Evolutionary conservation across 1,140 invertebrate genomes (phyloP).

Genomic region (Megathymus violae): DNA sequence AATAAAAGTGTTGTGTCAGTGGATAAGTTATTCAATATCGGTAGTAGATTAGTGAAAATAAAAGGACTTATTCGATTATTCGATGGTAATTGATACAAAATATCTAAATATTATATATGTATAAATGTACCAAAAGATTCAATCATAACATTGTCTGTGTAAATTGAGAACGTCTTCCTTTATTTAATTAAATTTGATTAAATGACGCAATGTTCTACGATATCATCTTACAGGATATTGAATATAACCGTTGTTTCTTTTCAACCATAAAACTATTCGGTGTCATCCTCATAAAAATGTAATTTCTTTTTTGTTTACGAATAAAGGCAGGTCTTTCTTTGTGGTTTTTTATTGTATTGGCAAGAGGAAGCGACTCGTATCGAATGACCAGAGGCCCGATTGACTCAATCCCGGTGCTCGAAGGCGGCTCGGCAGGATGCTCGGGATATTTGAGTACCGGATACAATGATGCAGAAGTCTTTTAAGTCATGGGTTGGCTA

Average conservation of each 20-base stretch:
- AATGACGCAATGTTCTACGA: constrained; percentile 1
- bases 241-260: constrained; percentile 30
- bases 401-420: constrained; percentile 34
- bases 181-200: too few relatives aligned
- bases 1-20: too few relatives aligned
- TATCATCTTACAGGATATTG: constrained; percentile 23
- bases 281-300: constrained; percentile 22
- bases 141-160: too few relatives aligned
- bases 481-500: too few relatives aligned
- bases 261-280: constrained; percentile 29
- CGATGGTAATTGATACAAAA: too few relatives aligned
- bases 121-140: too few relatives aligned
- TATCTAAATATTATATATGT: too few relatives aligned
- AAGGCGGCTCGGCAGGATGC: constrained; percentile 9
- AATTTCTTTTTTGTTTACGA: constrained; percentile 19
- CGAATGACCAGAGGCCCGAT: constrained; percentile 45
- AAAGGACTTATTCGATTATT: too few relatives aligned
- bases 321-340: constrained; percentile 18
- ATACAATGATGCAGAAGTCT: constrained; percentile 37
- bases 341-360: constrained; percentile 31
- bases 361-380: constrained; percentile 47
- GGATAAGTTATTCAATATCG: too few relatives aligned
- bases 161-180: too few relatives aligned
- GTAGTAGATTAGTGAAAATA: too few relatives aligned
- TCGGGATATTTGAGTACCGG: constrained; percentile 43